Evolutionary conservation across 1,140 invertebrate species (phyloP), one percentile per base, ranked within the genome.

Genomic region (Drosophila miranda): DNA sequence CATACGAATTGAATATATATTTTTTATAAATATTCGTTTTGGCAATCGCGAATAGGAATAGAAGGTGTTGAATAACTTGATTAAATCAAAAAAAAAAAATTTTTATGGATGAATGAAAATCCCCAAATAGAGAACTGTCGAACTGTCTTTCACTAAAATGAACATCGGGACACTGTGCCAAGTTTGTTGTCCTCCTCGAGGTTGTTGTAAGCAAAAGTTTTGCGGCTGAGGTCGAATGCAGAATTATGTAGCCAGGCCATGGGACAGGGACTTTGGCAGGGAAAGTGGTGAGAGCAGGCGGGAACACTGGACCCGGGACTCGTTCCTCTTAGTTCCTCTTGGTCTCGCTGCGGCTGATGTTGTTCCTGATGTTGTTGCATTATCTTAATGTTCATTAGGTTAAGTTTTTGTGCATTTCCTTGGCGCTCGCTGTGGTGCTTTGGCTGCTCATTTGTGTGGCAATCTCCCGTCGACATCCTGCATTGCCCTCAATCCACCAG

Each of bases 341-440:
- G 26, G 46, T 53, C 28, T 38, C 34, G n/a, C 23, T 45, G 9
- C 14, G n/a, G 26, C 34, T 11, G 46, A 67, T 14, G 63, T 41
- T 59, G 54, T 49, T 57, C 42, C 30, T 68, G 52, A 68, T 86
- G 68, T 75, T 81, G 82, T 82, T 88, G 82, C 82, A 86, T 87
- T 86, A 86, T 87, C 82, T 86, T 87, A 86, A 86, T 87, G 82
- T 86, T 86, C 82, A 86, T 86, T 87, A 78, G 81, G 78, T 86
- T 87, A 86, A 87, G 81, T 86, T 84, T 68, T 86, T 78, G 81
- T 78, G 81, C 78, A 87, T 81, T 86, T 84, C 78, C 81, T 71
- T 30, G 51, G 63, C 48, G 11, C 74, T 44, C 52, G 52, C 77
- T 60, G 26, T 62, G 46, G 34, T 60, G 46, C 34, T 59, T 23